phyloP scores from a whole-genome alignment of 2,888 invertebrate species.

The Apocheima hispidaria region DNA sequence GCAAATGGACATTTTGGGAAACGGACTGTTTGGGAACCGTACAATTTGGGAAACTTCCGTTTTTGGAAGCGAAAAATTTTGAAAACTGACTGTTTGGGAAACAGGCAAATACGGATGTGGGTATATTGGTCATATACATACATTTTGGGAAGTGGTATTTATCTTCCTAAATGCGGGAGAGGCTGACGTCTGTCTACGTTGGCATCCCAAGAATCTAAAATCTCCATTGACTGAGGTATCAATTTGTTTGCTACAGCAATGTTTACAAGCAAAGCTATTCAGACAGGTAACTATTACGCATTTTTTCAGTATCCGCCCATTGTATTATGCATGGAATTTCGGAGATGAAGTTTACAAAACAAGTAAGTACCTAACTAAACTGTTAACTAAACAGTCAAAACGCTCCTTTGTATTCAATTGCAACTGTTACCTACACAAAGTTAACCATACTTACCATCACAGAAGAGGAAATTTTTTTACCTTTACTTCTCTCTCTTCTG shows the following conservation, averaged over 20 bases:
- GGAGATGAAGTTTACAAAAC: constrained; percentile 37
- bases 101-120: too few species aligned
- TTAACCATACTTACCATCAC: background rate
- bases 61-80: too few species aligned
- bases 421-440: constrained; percentile 11
- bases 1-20: too few species aligned
- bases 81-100: too few species aligned
- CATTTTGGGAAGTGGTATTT: too few species aligned
- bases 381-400: constrained; percentile 26
- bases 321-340: constrained; percentile 34
- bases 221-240: background rate
- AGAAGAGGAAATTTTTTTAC: too few species aligned
- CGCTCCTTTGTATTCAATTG: constrained; percentile 34
- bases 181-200: background rate
- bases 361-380: constrained; percentile 20
- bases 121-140: too few species aligned
- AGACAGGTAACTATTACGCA: constrained; percentile 13
- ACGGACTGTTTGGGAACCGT: too few species aligned
- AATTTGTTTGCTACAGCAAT: background rate
- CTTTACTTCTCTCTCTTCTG: too few species aligned
- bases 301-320: constrained; percentile 35
- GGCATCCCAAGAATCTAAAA: constrained; percentile 1
- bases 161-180: too few species aligned
- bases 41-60: too few species aligned
- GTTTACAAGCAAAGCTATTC: constrained; percentile 25